These are phyloP conservation scores for Dynastes hyllus DNA, from an alignment of 2,888 invertebrate species.

Conservation along the genomic window DNA sequence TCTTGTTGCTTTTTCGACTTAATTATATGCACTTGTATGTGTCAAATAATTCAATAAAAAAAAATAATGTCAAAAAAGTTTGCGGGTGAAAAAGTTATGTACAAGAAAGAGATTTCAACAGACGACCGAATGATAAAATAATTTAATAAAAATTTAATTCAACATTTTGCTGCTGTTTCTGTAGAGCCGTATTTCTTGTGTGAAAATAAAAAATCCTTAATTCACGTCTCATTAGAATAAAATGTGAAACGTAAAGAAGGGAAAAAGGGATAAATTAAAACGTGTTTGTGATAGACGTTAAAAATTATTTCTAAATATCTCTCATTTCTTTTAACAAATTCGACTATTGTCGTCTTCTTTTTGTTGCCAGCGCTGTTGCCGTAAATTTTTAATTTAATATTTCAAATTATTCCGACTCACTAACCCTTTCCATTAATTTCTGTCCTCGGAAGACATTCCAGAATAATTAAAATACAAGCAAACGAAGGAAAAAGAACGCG, in stretches of 20 bases:
- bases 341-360: slow-evolving; percentile 11
- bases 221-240: too few species aligned
- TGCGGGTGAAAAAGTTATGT: too few species aligned
- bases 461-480: slow-evolving; percentile 47
- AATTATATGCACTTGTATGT: too few species aligned
- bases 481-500: slow-evolving; percentile 35
- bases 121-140: too few species aligned
- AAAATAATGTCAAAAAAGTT: too few species aligned
- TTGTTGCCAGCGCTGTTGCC: slow-evolving; percentile 24
- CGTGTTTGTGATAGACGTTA: neutral
- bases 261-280: slow-evolving; percentile 12
- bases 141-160: too few species aligned
- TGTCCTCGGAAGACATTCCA: slow-evolving; percentile 44
- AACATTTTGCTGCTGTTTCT: too few species aligned
- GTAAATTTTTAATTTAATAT: slow-evolving; percentile 46
- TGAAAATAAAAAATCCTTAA: neutral
- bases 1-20: too few species aligned
- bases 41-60: too few species aligned
- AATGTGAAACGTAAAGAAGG: neutral
- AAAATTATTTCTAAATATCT: slow-evolving; percentile 12
- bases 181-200: neutral
- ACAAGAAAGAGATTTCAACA: too few species aligned
- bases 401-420: slow-evolving; percentile 46
- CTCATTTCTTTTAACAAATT: slow-evolving; percentile 19
- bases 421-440: slow-evolving; percentile 47